A percentile compares a stretch with the other conserved stretches of the same genome.
phyloP scores from a whole-genome alignment of 2,797 vertebrate species.

The Siniperca undulata region DNA sequence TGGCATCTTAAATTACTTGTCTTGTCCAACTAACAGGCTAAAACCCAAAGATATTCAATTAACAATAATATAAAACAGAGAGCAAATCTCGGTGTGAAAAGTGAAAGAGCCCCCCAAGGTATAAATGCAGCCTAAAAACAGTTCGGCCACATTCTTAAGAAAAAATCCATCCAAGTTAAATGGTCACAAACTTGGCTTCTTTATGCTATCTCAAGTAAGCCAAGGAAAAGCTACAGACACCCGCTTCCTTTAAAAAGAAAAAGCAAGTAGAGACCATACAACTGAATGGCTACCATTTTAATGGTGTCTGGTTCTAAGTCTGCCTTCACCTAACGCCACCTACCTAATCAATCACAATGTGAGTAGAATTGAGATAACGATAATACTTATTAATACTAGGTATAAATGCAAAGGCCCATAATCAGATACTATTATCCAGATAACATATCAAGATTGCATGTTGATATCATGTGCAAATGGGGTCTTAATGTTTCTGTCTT shows the following conservation, averaged over 20 bases:
- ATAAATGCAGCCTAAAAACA: background rate
- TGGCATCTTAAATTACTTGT: background rate
- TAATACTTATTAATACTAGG: background rate
- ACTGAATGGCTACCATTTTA: background rate
- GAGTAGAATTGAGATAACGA: conserved; percentile 3
- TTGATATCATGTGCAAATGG: conserved; percentile 14
- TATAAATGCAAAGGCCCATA: background rate
- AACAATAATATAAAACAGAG: background rate
- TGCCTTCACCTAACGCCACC: background rate
- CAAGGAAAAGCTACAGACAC: background rate
- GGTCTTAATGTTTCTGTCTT: background rate
- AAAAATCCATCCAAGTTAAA: background rate
- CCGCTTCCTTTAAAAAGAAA: background rate
- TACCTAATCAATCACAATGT: background rate
- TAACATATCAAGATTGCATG: background rate
- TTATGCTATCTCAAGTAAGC: background rate
- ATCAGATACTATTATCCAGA: conserved; percentile 20
- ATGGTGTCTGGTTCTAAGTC: background rate
- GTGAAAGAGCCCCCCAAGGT: background rate
- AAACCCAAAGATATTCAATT: background rate
- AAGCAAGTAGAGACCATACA: background rate
- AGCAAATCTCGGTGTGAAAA: background rate
- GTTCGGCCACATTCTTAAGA: background rate
- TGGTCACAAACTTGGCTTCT: background rate
- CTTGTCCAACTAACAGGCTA: background rate